phyloP scores from a whole-genome alignment of 2,113 vertebrate species.

The Eubucco bourcierii region DNA sequence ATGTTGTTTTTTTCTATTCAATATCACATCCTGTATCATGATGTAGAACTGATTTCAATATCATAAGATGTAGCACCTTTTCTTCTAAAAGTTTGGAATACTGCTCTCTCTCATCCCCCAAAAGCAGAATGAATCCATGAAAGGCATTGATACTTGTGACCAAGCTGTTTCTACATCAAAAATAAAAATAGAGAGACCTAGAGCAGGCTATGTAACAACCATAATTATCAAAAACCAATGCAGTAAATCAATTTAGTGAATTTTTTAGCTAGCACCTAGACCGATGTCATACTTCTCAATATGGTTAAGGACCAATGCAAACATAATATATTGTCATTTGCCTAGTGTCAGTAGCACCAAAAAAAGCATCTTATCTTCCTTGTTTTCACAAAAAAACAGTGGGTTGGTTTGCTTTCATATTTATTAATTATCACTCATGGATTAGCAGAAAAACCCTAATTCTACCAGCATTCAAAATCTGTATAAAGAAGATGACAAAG shows the following conservation, averaged over 20 bases:
- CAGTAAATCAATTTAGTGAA: background rate
- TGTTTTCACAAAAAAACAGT: background rate
- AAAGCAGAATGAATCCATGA: background rate
- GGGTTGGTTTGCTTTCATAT: background rate
- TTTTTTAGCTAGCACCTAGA: background rate
- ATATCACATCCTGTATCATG: background rate
- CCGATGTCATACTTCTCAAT: background rate
- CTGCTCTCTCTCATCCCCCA: fast-evolving
- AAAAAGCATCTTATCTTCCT: background rate
- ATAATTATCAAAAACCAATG: background rate
- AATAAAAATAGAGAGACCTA: background rate
- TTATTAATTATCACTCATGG: background rate
- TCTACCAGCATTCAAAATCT: background rate
- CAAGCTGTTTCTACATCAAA: background rate
- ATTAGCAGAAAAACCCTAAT: background rate
- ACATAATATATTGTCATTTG: background rate
- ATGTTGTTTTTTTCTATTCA: background rate
- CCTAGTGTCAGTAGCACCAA: background rate
- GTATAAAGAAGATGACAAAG: background rate
- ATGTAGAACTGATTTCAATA: background rate
- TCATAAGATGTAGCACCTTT: background rate
- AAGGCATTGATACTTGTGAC: background rate
- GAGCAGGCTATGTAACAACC: background rate
- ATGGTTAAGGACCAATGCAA: background rate
- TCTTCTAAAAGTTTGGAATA: background rate